Evolutionary conservation across 1,140 invertebrate species (phyloP).

Genomic region (Sycobia sp.): DNA sequence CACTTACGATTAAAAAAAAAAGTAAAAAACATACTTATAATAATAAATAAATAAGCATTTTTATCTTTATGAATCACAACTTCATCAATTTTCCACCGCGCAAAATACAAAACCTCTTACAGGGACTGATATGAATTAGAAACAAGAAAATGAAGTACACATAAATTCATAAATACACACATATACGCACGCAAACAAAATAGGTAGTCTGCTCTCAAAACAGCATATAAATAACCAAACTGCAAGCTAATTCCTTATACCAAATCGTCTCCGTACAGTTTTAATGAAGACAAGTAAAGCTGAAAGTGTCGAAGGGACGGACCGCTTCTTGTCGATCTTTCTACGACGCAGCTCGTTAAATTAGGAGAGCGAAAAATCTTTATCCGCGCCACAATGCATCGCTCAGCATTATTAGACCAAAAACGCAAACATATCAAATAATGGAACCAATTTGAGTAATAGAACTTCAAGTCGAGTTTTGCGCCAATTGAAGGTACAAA

Average conservation of each 20-base stretch:
- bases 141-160: constrained; percentile 4
- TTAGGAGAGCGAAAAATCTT: background rate
- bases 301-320: constrained; percentile 17
- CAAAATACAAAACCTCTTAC: constrained; percentile 26
- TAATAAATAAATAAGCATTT: constrained; percentile 6
- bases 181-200: constrained; percentile 36
- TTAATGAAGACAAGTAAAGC: constrained; percentile 34
- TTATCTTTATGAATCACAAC: constrained; percentile 8
- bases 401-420: constrained; percentile 21
- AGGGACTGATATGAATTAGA: background rate
- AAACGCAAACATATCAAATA: constrained; percentile 19
- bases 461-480: too few species aligned
- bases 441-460: too few species aligned
- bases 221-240: constrained; percentile 36
- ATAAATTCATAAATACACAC: constrained; percentile 11
- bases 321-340: constrained; percentile 18
- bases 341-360: too few species aligned
- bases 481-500: background rate
- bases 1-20: constrained; percentile 1
- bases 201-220: constrained; percentile 47
- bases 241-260: constrained; percentile 54
- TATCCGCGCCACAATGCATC: background rate
- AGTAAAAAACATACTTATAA: constrained; percentile 4
- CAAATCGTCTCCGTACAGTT: constrained; percentile 59
- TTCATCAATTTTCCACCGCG: constrained; percentile 14